These are phyloP conservation scores for Nothoprocta pentlandii DNA, from an alignment of 2,113 vertebrate species.

Conservation along the genomic window DNA sequence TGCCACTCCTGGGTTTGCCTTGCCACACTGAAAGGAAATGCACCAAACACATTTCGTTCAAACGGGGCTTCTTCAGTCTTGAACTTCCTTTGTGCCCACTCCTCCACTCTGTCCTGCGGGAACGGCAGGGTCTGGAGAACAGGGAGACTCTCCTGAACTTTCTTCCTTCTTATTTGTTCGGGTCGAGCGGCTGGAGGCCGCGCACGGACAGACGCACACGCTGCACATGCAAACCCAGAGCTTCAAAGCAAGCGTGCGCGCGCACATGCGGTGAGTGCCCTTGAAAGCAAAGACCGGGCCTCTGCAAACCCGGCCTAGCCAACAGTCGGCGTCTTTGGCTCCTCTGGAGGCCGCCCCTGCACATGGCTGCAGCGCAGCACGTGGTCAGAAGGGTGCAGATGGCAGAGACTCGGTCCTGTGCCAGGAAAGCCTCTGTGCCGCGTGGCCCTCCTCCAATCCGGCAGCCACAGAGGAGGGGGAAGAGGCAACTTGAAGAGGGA, in stretches of 20 bases:
- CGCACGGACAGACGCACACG: background rate
- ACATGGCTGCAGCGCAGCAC: constrained; percentile 61
- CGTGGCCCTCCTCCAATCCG: constrained; percentile 67
- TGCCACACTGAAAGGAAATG: background rate
- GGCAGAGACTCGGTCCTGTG: constrained; percentile 36
- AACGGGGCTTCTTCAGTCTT: background rate
- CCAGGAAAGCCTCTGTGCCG: constrained; percentile 52
- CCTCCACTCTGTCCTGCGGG: background rate
- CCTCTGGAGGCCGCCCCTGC: constrained; percentile 53
- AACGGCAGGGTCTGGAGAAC: background rate
- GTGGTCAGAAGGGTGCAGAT: constrained; percentile 61
- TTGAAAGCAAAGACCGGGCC: constrained; percentile 58
- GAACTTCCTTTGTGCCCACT: background rate
- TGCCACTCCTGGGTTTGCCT: background rate
- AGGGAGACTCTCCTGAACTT: background rate
- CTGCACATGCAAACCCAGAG: background rate
- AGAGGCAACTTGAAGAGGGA: background rate
- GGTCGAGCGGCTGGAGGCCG: background rate
- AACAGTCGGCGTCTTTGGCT: constrained; percentile 31
- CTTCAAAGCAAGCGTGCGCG: background rate
- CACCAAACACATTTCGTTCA: background rate
- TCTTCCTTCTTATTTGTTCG: background rate
- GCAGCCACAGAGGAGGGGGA: constrained; percentile 19
- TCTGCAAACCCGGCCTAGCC: constrained; percentile 14
- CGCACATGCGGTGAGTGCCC: background rate